Evolutionary conservation across 2,888 invertebrate genomes (phyloP).

Genomic region (Belgica antarctica): DNA sequence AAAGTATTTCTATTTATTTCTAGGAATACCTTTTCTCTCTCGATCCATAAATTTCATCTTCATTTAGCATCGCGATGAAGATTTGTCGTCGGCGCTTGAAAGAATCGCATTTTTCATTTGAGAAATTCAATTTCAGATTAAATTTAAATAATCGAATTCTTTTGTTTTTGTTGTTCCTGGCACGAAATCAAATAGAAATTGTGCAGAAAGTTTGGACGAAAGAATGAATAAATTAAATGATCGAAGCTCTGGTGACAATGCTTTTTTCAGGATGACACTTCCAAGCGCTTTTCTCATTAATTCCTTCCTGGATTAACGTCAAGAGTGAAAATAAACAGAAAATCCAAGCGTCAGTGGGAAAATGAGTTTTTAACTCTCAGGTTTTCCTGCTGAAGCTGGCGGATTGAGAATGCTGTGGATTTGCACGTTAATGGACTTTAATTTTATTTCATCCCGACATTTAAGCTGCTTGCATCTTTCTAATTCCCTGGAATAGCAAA

Average conservation of each 20-base stretch:
- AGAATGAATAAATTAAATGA: slow-evolving; percentile 41
- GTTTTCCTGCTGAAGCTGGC: slow-evolving; percentile 4
- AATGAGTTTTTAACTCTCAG: background rate
- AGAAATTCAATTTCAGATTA: slow-evolving; percentile 39
- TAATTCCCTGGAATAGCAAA: background rate
- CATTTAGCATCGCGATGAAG: background rate
- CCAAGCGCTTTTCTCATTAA: background rate
- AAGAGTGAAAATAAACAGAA: slow-evolving; percentile 17
- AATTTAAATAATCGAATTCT: slow-evolving; percentile 37
- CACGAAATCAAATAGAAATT: slow-evolving; percentile 1
- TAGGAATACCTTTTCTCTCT: background rate
- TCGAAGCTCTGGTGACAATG: slow-evolving; percentile 20
- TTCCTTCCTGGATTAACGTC: slow-evolving; percentile 24
- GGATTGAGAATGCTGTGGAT: no score
- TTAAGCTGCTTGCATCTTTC: background rate
- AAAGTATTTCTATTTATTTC: slow-evolving; percentile 6
- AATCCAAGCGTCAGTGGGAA: background rate
- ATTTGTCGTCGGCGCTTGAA: background rate
- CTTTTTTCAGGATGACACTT: slow-evolving; percentile 19
- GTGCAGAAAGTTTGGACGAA: slow-evolving; percentile 30
- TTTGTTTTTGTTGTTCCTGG: no score
- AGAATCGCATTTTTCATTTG: slow-evolving; percentile 32
- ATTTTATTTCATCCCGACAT: slow-evolving; percentile 12
- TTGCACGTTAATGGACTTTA: slow-evolving; percentile 42
- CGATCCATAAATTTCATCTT: slow-evolving; percentile 15